These are phyloP conservation scores for Monodelphis domestica DNA, from an alignment of 2,797 vertebrate genomes.

Conservation along the genomic window DNA sequence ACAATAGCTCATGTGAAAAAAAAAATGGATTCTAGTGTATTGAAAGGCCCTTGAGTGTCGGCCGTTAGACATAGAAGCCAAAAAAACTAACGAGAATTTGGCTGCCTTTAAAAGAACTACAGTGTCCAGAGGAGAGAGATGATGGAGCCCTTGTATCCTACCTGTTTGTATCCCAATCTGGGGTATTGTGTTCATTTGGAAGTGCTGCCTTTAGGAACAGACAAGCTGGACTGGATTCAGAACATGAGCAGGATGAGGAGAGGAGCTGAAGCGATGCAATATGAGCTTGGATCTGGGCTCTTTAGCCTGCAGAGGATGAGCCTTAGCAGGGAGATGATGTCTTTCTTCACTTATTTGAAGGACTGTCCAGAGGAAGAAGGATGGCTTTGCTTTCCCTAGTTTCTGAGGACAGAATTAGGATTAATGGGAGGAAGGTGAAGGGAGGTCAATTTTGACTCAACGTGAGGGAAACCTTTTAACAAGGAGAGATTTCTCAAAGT, in stretches of 20 bases:
- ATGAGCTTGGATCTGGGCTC: neutral
- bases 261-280: neutral
- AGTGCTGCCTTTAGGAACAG: neutral
- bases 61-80: neutral
- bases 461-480: neutral
- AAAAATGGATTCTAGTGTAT: neutral
- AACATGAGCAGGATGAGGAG: neutral
- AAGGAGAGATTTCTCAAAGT: neutral
- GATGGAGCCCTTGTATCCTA: neutral
- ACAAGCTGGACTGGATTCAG: neutral
- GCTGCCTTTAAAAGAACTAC: neutral
- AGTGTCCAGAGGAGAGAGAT: neutral
- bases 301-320: neutral
- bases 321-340: neutral
- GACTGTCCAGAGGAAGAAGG: neutral
- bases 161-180: neutral
- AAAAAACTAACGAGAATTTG: neutral
- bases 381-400: neutral
- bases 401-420: neutral
- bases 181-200: neutral
- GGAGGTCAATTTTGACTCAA: neutral
- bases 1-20: neutral
- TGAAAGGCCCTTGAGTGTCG: neutral
- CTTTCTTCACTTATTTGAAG: neutral
- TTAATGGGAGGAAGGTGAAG: neutral